Base-by-base conservation (phyloP, 2,888 invertebrate species). In the Spicauda simplicius region DNA sequence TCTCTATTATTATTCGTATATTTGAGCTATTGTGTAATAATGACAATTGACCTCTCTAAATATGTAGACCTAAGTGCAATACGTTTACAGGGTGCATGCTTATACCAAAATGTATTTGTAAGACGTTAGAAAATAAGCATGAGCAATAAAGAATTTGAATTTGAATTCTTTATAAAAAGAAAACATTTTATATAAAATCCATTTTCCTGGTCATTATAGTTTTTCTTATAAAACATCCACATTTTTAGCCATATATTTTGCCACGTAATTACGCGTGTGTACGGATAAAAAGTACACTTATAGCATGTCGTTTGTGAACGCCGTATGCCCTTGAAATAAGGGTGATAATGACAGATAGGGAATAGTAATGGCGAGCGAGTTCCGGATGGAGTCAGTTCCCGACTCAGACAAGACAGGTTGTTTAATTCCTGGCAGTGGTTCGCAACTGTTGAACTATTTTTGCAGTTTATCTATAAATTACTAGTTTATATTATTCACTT, bases 381-480 rank as follows among this genome's bases (percentile, higher is more conserved):
- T 84, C 88, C 88, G 86, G 83, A 81, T 76, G 76, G 76, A 76
- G 74, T 82, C 76, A 80, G 83, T 85, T 84, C 85, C 83, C 79
- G 80, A 76, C 80, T 75, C 73, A 62, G 77, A 74, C 75, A 69
- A 80, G 86, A 85, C 85, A 81, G 81, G 84, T 84, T 83, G 80
- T 83, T 81, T 58, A 76, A 79, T 77, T 81, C 78, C 74, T 67
- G 64, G 25, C 85, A 86, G 89, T 76, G 80, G 77, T 81, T 16
- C 56, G n/a, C 7, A 82, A 84, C 76, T 30, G 68, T 69, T 64
- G 5, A 14, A 48, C 25, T 55, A 53, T 45, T 30, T n/a, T 33
- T 33, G 33, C 33, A 33, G 6, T 33, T 33, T 33, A 25, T 25
- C n/a, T n/a, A n/a, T 4, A 25, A 25, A 25, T 25, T 33, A 33